Evolutionary conservation across 2,797 vertebrate genomes (phyloP).

Genomic region (Mico argentatus): DNA sequence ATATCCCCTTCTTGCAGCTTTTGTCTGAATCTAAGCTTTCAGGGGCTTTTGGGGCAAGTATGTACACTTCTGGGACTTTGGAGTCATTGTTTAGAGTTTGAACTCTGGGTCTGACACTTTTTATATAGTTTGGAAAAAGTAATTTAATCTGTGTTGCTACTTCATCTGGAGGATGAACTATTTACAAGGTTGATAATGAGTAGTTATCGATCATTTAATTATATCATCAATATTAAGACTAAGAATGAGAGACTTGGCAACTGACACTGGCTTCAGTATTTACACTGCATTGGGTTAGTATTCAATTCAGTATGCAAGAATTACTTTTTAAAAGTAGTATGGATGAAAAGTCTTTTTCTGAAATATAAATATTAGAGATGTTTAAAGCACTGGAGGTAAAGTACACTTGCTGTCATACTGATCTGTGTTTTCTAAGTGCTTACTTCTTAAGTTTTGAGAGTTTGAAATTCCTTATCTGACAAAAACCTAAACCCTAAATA

Average conservation of each 20-base stretch:
- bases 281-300: not conserved
- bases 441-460: constrained; percentile 7
- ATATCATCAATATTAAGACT: constrained; percentile 20
- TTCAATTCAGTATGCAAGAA: not conserved
- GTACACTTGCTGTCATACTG: not conserved
- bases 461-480: constrained; percentile 33
- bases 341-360: not conserved
- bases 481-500: constrained; percentile 29
- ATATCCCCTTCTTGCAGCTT: not conserved
- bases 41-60: not conserved
- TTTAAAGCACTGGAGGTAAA: constrained; percentile 21
- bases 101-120: not conserved
- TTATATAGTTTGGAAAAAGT: not conserved
- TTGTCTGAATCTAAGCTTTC: not conserved
- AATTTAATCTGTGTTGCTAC: not conserved
- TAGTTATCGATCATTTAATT: not conserved
- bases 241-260: constrained; percentile 14
- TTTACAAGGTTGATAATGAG: not conserved
- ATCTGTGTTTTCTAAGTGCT: not conserved
- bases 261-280: not conserved
- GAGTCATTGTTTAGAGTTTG: not conserved
- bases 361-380: not conserved
- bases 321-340: not conserved
- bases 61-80: not conserved
- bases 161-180: not conserved